phyloP scores from a whole-genome alignment of 2,113 vertebrate genomes.

The Calonectris borealis region DNA sequence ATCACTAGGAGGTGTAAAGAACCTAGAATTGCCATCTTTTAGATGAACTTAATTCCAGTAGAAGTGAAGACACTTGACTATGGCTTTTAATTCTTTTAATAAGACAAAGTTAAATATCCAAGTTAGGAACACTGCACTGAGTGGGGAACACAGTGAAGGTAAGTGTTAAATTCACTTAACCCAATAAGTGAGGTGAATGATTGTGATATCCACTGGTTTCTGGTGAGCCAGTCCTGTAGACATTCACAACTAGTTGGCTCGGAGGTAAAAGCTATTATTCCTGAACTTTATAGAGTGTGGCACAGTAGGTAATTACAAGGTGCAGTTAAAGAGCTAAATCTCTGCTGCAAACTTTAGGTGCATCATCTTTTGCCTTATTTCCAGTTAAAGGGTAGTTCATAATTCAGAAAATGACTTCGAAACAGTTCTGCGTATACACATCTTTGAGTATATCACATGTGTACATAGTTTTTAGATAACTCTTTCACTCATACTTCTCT shows the following conservation, averaged over 20 bases:
- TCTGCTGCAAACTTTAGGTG: not conserved
- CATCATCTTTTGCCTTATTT: not conserved
- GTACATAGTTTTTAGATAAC: not conserved
- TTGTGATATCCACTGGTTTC: not conserved
- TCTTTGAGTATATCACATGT: not conserved
- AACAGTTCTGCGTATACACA: not conserved
- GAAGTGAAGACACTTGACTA: not conserved
- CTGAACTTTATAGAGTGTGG: not conserved
- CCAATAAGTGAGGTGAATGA: not conserved
- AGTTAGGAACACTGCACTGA: not conserved
- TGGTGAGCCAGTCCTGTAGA: not conserved
- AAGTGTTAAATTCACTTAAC: not conserved
- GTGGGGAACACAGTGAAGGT: not conserved
- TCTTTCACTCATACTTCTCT: not conserved
- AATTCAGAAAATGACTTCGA: not conserved
- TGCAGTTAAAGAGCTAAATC: not conserved
- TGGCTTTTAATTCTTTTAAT: not conserved
- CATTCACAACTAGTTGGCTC: not conserved
- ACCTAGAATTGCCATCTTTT: not conserved
- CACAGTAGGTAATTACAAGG: not conserved
- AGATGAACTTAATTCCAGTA: not conserved
- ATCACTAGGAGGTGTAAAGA: not conserved
- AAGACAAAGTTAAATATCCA: not conserved
- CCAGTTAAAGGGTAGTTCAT: not conserved
- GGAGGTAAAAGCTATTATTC: constrained; percentile 1